Conservation (phyloP, 2,113 vertebrate genomes). For the pig (Sus scrofa) region T2T-Sscrofa CM001155.3:1037501-1038000, state of each 20-base stretch:
- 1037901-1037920: rapidly evolving
- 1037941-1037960: background rate
- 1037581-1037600: no score
- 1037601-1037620: background rate
- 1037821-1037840: background rate
- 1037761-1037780: rapidly evolving
- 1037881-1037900: rapidly evolving
- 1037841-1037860: background rate
- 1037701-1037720: background rate
- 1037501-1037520: no score
- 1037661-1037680: rapidly evolving
- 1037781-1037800: rapidly evolving
- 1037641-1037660: rapidly evolving
- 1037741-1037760: rapidly evolving
- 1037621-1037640: no score
- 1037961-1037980: background rate
- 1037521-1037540: no score
- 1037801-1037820: background rate
- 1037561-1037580: rapidly evolving
- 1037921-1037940: rapidly evolving
- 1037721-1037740: no score
- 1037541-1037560: background rate
- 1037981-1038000: background rate
- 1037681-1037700: background rate
- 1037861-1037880: background rate